Evolutionary conservation across 2,888 invertebrate species (phyloP), one percentile per base, ranked within the genome.

Genomic region (Neelides folsomi): DNA sequence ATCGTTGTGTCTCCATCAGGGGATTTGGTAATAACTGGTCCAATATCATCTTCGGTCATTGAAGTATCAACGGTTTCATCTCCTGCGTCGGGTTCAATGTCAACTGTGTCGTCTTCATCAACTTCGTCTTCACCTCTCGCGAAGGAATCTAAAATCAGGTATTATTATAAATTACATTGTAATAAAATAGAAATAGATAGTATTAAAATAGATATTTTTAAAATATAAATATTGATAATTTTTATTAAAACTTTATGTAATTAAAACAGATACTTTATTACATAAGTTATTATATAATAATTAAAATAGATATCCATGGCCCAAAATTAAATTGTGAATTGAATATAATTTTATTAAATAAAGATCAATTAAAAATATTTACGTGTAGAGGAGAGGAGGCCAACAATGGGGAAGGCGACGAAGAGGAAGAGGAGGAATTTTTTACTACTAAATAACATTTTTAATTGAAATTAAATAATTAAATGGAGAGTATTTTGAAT

Each of bases 1-100:
- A 97, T 79, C 13, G 81, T 83, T 0, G 94, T 88, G 66, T 93
- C 90, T 2, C 89, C 88, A 74, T 94, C 86, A 43, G 87, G 85
- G 0, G 94, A 93, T 2, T 88, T 81, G 54, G 73, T 73, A 47
- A 76, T 64, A 12, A 66, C 63, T 20, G 70, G 67, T 58, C 78
- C 80, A 2, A 77, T 76, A 56, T 78, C 77, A 63, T 77, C 77
- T 42, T 73, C 73, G 2, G 69, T 66, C 42, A 73, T 68, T n/a
- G 72, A 67, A 52, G 69, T 71, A 52, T 70, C 71, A n/a, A 57
- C 61, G 9, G 56, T 60, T 40, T 66, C 66, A 45, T 65, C 67
- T 19, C 58, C 62, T 5, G 58, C 64, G 48, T 62, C 66, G 16
- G 59, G 62, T 47, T 67, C 66, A 53, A 65, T 63, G 42, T 62